A percentile compares a stretch with the other conserved stretches of the same genome.
Conservation (phyloP, 2,888 invertebrate genomes). For the Subacronicta megacephala region DNA sequence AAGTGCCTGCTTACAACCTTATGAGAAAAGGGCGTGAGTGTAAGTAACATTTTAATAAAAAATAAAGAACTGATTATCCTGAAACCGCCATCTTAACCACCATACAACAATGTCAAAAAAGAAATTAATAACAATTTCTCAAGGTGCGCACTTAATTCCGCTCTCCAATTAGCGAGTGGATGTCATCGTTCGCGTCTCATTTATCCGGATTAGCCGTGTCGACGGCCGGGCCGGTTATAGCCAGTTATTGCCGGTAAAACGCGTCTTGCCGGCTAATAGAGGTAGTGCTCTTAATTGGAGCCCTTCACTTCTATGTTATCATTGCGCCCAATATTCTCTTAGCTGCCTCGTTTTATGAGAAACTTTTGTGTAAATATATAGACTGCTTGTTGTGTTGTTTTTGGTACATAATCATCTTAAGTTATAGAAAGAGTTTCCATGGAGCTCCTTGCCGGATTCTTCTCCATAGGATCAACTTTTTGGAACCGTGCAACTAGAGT, state of each 20-base stretch:
- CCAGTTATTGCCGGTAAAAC: constrained; percentile 68
- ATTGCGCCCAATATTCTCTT: constrained; percentile 39
- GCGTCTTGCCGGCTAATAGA: constrained; percentile 73
- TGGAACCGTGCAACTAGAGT: too few species aligned
- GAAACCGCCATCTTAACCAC: not conserved
- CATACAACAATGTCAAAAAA: constrained; percentile 29
- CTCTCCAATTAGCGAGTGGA: constrained; percentile 75
- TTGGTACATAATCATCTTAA: too few species aligned
- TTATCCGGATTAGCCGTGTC: constrained; percentile 75
- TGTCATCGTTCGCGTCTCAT: constrained; percentile 80
- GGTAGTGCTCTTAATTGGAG: constrained; percentile 77
- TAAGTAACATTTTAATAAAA: too few species aligned
- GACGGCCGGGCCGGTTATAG: constrained; percentile 67
- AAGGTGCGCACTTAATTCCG: constrained; percentile 64
- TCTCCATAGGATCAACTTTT: too few species aligned
- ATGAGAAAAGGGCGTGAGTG: too few species aligned
- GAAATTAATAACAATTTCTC: constrained; percentile 45
- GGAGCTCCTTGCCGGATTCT: too few species aligned
- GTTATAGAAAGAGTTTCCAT: too few species aligned
- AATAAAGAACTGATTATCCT: not conserved
- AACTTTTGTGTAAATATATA: constrained; percentile 14
- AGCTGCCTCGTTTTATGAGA: constrained; percentile 28
- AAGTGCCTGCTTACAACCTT: too few species aligned
- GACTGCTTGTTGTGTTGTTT: not conserved
- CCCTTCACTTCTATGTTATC: constrained; percentile 66